These are phyloP conservation scores for Lethrus apterus DNA, from an alignment of 1,140 invertebrate species.

Conservation along the genomic window DNA sequence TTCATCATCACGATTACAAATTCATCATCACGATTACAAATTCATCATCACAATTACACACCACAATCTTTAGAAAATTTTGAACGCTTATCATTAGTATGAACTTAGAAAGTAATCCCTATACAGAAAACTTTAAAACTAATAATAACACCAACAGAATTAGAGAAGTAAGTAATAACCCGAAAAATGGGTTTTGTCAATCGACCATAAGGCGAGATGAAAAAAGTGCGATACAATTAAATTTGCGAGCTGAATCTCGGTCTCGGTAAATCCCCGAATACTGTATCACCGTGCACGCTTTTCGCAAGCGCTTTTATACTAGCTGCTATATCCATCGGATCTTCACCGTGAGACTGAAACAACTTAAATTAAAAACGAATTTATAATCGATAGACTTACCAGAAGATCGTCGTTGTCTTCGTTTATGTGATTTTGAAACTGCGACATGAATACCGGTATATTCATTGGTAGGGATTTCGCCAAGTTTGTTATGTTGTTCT, in stretches of 20 bases:
- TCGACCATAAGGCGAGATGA: too few species aligned
- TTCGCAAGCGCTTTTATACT: slow-evolving; percentile 79
- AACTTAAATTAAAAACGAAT: slow-evolving; percentile 23
- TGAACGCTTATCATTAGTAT: too few species aligned
- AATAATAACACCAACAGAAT: too few species aligned
- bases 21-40: too few species aligned
- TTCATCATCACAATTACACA: too few species aligned
- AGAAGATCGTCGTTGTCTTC: slow-evolving; percentile 44
- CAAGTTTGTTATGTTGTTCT: slow-evolving; percentile 38
- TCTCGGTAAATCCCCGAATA: slow-evolving; percentile 76
- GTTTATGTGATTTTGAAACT: slow-evolving; percentile 29
- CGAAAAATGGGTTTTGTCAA: too few species aligned
- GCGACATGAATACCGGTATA: slow-evolving; percentile 45
- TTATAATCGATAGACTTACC: slow-evolving; percentile 31
- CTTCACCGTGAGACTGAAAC: slow-evolving; percentile 21
- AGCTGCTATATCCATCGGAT: slow-evolving; percentile 68
- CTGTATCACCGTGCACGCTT: slow-evolving; percentile 74
- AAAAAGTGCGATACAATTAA: too few species aligned
- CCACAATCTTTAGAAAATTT: too few species aligned
- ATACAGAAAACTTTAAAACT: too few species aligned
- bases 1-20: too few species aligned
- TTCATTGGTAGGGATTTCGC: slow-evolving; percentile 51
- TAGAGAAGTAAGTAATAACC: too few species aligned
- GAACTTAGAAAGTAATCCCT: too few species aligned
- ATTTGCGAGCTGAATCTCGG: slow-evolving; percentile 75